Percentiles rank a stretch among this genome's conserved stretches.
Evolutionary conservation across 2,797 vertebrate species (phyloP).

Genomic region (Lindbergichthys nudifrons): DNA sequence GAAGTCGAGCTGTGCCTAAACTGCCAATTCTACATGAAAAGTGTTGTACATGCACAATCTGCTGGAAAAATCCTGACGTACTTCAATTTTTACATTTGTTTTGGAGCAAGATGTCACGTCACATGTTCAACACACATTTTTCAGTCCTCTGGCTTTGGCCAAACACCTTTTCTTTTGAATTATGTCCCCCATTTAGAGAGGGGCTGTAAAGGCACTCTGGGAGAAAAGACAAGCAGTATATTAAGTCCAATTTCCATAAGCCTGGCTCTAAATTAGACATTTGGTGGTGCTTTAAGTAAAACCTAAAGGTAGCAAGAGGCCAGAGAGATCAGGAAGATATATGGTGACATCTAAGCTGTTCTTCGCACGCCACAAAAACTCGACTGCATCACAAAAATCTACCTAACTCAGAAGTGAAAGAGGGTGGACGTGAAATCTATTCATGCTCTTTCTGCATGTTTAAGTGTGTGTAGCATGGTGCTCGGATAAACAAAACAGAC

Average conservation of each 20-base stretch:
- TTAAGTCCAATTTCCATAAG: constrained; percentile 79
- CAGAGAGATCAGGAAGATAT: constrained; percentile 79
- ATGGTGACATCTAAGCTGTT: constrained; percentile 76
- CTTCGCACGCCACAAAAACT: constrained; percentile 67
- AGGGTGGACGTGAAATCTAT: constrained; percentile 31
- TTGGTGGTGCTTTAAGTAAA: constrained; percentile 71
- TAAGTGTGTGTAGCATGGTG: constrained; percentile 1
- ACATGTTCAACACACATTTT: constrained; percentile 14
- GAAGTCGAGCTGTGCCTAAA: background rate
- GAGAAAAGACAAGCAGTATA: constrained; percentile 61
- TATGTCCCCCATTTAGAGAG: constrained; percentile 41
- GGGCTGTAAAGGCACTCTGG: constrained; percentile 43
- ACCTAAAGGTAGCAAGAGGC: constrained; percentile 64
- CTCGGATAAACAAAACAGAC: background rate
- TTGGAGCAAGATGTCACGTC: background rate
- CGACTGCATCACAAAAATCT: constrained; percentile 62
- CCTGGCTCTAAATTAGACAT: constrained; percentile 72
- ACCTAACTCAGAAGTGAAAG: constrained; percentile 34
- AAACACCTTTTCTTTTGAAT: constrained; percentile 64
- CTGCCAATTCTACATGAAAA: background rate
- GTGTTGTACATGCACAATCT: background rate
- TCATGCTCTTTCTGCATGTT: constrained; percentile 28
- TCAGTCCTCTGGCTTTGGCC: constrained; percentile 12
- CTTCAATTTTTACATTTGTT: constrained; percentile 5
- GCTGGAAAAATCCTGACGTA: background rate